Conservation (phyloP, 1,140 invertebrate genomes). For the Papilio aristodemus region DNA sequence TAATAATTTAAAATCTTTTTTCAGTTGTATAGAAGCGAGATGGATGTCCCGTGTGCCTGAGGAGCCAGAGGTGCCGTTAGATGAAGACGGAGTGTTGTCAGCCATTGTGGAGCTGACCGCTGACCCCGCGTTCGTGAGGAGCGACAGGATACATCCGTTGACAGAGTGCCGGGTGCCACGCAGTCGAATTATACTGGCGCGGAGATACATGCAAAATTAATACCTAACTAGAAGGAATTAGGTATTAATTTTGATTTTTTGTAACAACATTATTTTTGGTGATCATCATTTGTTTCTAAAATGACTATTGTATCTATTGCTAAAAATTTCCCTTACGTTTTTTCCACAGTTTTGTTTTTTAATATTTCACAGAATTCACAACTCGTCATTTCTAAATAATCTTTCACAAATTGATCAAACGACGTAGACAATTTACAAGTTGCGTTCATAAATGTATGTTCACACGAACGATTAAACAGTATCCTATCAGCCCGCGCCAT, state of each 20-base stretch:
- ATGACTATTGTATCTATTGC: background rate
- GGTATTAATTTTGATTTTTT: too few species aligned
- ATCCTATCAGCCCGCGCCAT: background rate
- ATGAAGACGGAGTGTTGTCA: slow-evolving; percentile 31
- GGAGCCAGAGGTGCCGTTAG: slow-evolving; percentile 48
- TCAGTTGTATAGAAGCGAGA: slow-evolving; percentile 64
- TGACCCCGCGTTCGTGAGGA: slow-evolving; percentile 58
- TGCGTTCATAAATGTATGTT: background rate
- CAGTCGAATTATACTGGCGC: slow-evolving; percentile 57
- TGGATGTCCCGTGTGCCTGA: slow-evolving; percentile 64
- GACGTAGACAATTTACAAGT: background rate
- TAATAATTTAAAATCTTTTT: slow-evolving; percentile 3
- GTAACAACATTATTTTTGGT: too few species aligned
- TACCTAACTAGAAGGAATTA: too few species aligned
- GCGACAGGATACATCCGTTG: slow-evolving; percentile 60
- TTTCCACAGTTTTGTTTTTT: background rate
- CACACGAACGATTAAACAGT: background rate
- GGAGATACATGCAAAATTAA: slow-evolving; percentile 52
- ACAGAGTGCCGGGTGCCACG: slow-evolving; percentile 57
- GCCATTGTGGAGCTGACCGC: slow-evolving; percentile 46
- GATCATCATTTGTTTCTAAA: too few species aligned
- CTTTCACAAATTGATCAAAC: background rate
- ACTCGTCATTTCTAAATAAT: background rate
- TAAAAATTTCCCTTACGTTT: background rate
- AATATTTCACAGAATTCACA: background rate